Evolutionary conservation across 2,113 vertebrate species (phyloP).

Genomic region (Albula glossodonta): DNA sequence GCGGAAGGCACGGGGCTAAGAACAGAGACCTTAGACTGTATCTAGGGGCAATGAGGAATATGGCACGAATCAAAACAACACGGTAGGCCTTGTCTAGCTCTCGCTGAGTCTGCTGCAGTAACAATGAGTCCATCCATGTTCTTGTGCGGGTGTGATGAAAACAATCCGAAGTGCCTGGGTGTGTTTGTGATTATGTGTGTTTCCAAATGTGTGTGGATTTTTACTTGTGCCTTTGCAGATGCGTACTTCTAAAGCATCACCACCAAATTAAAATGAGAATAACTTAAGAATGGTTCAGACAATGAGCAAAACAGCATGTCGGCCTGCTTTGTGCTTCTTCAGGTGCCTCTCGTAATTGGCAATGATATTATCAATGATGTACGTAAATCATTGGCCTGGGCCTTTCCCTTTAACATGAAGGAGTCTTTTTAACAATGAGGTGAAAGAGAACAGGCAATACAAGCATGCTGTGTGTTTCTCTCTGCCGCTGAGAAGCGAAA

Average conservation of each 20-base stretch:
- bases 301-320: neutral
- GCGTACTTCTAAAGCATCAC: neutral
- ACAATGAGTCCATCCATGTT: neutral
- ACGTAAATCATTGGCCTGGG: neutral
- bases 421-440: neutral
- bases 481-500: neutral
- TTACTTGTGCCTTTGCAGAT: too few relatives aligned
- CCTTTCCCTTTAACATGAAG: neutral
- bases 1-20: neutral
- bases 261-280: neutral
- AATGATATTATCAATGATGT: neutral
- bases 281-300: neutral
- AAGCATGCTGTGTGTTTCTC: neutral
- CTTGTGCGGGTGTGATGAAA: neutral
- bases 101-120: too few relatives aligned
- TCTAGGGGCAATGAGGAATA: neutral
- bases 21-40: neutral
- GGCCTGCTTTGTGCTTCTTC: neutral
- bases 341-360: neutral
- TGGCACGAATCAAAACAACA: neutral
- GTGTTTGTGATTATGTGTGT: neutral
- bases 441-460: neutral
- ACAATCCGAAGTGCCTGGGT: neutral
- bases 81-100: neutral
- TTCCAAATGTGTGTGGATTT: neutral